Evolutionary conservation across 2,113 vertebrate genomes (phyloP).

Genomic region (Eonycteris spelaea): DNA sequence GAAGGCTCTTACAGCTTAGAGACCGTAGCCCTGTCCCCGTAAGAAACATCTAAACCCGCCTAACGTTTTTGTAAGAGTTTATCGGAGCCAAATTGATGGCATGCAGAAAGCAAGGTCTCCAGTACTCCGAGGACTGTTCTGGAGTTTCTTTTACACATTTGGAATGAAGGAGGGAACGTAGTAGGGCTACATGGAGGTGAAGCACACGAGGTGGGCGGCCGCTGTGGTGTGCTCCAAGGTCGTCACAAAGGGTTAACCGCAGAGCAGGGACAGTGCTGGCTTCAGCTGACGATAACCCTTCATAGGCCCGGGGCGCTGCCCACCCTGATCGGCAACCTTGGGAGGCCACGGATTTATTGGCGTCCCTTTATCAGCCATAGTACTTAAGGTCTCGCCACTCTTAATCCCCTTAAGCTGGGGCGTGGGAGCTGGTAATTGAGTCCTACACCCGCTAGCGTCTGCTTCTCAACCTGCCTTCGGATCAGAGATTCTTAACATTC

Average conservation of each 20-base stretch:
- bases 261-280: neutral
- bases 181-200: neutral
- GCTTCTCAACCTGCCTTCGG: neutral
- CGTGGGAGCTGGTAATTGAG: neutral
- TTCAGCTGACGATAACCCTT: neutral
- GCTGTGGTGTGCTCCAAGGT: neutral
- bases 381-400: neutral
- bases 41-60: neutral
- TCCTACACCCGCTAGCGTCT: neutral
- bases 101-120: neutral
- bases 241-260: neutral
- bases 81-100: neutral
- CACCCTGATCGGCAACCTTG: neutral
- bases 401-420: neutral
- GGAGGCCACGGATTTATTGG: neutral
- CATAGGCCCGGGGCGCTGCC: neutral
- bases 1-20: neutral
- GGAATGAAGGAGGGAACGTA: neutral
- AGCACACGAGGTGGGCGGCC: neutral
- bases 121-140: neutral
- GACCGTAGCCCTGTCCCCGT: neutral
- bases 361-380: neutral
- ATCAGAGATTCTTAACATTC: neutral
- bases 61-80: neutral
- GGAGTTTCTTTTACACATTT: neutral